phyloP scores from a whole-genome alignment of 2,113 vertebrate genomes.

The Xiphophorus maculatus region DNA sequence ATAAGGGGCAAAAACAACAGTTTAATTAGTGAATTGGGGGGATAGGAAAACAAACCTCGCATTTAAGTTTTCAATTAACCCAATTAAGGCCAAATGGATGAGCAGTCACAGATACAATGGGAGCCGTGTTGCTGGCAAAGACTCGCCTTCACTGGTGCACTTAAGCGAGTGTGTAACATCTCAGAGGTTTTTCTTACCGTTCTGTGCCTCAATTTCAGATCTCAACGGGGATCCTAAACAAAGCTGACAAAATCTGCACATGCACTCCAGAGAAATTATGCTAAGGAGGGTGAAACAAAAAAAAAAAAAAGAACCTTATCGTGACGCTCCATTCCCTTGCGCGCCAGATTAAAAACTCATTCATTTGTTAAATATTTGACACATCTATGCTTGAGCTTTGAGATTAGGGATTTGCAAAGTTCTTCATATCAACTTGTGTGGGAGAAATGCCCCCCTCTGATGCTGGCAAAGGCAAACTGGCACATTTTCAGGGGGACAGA shows the following conservation, averaged over 20 bases:
- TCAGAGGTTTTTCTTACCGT: conserved; percentile 63
- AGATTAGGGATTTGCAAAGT: conserved; percentile 71
- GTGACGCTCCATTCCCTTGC: conserved; percentile 76
- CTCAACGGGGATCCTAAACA: conserved; percentile 79
- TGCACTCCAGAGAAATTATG: conserved; percentile 82
- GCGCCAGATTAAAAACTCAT: conserved; percentile 82
- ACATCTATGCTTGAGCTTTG: conserved; percentile 78
- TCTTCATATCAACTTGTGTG: conserved; percentile 80
- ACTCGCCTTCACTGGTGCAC: conserved; percentile 61
- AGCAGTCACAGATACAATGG: conserved; percentile 68
- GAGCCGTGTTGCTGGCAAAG: conserved; percentile 64
- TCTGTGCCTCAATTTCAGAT: conserved; percentile 77
- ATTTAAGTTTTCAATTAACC: conserved; percentile 80
- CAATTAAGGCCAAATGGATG: conserved; percentile 75
- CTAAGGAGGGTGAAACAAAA: conserved; percentile 76
- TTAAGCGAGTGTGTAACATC: conserved; percentile 59
- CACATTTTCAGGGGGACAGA: conserved; percentile 66
- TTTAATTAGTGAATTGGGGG: conserved; percentile 66
- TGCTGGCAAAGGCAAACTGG: conserved; percentile 71
- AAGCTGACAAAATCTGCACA: conserved; percentile 76
- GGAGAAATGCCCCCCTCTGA: conserved; percentile 74
- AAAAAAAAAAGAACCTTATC: conserved; percentile 77
- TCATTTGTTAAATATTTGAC: conserved; percentile 85
- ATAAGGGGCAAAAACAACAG: conserved; percentile 68
- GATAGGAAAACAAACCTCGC: conserved; percentile 51